Evolutionary conservation across 2,113 vertebrate species (phyloP), one percentile per base, ranked within the genome.

Genomic region (Capreolus pygargus): DNA sequence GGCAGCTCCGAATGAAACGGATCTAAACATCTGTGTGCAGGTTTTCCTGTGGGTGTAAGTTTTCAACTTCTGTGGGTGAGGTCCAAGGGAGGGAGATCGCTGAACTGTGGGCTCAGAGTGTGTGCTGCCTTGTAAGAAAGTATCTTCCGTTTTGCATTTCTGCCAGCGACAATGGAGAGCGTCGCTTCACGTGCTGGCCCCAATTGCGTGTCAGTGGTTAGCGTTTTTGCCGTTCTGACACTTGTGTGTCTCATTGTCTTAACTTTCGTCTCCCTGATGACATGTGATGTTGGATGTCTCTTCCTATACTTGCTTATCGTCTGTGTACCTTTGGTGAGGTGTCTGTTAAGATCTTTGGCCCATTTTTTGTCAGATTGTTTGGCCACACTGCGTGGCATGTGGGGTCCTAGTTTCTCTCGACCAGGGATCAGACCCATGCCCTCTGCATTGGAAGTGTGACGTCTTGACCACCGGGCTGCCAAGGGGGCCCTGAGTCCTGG

Each of bases 151-250:
- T 19, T 11, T 28, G 74, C 2, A 3, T 36, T 14, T 50, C 79
- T 13, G 10, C 27, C 78, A 13, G 8, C 47, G 1, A 1, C 15
- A 12, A 10, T 1, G 28, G 43, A 6, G 0, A 1, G 54, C 33
- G 25, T 23, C 0, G 27, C 36, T 17, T 33, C 28, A 10, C 2
- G 7, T 4, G 15, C 13, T 9, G 12, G 54, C 36, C 8, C 8
- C 1, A 2, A 7, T 0, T 7, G 28, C 4, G 16, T 2, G 50
- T 36, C 55, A 1, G 43, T 1, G 33, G 14, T 47, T 23, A 0
- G n/a, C 1, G 0, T 9, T 12, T 8, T 11, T 3, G 74, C 74
- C 14, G 0, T 6, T 17, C 39, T 27, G 30, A 25, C 5, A 0
- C 39, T 14, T 17, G 74, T 27, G 39, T 2, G 1, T 39, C 61